phyloP scores from a whole-genome alignment of 2,113 vertebrate species.

The Polyodon spathula region DNA sequence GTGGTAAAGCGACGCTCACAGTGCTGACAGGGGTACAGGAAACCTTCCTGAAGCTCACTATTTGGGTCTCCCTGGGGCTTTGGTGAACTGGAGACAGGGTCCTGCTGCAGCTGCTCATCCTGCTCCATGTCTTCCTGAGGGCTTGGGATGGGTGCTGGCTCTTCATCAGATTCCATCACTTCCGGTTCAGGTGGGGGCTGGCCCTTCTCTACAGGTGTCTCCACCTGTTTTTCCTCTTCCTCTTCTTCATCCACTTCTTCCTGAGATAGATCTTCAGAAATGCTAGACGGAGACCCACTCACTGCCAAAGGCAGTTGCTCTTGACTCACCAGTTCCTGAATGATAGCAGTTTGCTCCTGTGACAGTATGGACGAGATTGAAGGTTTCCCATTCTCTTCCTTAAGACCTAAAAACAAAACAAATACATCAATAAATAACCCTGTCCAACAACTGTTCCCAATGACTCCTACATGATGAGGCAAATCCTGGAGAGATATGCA shows the following conservation, averaged over 20 bases:
- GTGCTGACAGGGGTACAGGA: slow-evolving; percentile 72
- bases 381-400: slow-evolving; percentile 49
- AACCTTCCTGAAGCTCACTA: slow-evolving; percentile 46
- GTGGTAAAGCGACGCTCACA: slow-evolving; percentile 77
- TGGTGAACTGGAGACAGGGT: slow-evolving; percentile 38
- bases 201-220: slow-evolving; percentile 31
- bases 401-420: slow-evolving; percentile 58
- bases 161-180: slow-evolving; percentile 39
- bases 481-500: no score
- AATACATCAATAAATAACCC: no score
- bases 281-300: slow-evolving; percentile 37
- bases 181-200: slow-evolving; percentile 21
- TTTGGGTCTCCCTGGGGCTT: slow-evolving; percentile 51
- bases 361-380: slow-evolving; percentile 44
- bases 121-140: slow-evolving; percentile 19
- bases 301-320: slow-evolving; percentile 40
- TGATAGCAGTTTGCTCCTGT: slow-evolving; percentile 52
- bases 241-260: slow-evolving; percentile 42
- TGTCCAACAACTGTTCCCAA: no score
- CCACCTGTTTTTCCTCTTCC: slow-evolving; percentile 42
- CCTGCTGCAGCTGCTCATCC: slow-evolving; percentile 25
- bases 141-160: slow-evolving; percentile 27
- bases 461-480: no score
- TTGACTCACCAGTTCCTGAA: slow-evolving; percentile 46
- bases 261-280: slow-evolving; percentile 44